phyloP scores from a whole-genome alignment of 2,797 vertebrate genomes.

The Muscicapa comitata region DNA sequence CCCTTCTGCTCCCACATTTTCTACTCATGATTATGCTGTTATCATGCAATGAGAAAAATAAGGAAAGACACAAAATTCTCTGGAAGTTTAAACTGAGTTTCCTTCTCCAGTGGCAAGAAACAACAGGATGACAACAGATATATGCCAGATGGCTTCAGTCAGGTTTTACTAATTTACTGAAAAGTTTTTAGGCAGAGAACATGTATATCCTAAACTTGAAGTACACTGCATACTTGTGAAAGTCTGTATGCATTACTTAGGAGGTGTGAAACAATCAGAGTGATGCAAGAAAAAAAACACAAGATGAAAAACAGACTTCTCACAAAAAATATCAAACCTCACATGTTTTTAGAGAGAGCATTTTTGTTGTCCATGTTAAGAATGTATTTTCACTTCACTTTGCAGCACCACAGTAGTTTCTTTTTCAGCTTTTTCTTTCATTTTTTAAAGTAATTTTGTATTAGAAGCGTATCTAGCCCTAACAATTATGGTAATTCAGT shows the following conservation, averaged over 20 bases:
- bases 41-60: background rate
- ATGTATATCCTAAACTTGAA: background rate
- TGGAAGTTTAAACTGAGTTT: background rate
- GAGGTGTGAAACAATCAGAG: background rate
- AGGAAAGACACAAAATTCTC: background rate
- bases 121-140: background rate
- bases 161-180: background rate
- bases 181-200: constrained; percentile 14
- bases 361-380: background rate
- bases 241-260: constrained; percentile 16
- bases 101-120: background rate
- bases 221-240: background rate
- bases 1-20: background rate
- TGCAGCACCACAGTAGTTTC: background rate
- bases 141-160: constrained; percentile 7
- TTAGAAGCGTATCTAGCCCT: background rate
- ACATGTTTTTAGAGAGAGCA: background rate
- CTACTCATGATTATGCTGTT: background rate
- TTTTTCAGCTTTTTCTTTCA: background rate
- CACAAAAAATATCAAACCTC: background rate
- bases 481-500: background rate
- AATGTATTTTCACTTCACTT: background rate
- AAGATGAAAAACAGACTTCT: background rate
- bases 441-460: background rate
- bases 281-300: background rate